Evolutionary conservation across 2,797 vertebrate species (phyloP), one percentile per base, ranked within the genome.

Genomic region (Falco peregrinus): DNA sequence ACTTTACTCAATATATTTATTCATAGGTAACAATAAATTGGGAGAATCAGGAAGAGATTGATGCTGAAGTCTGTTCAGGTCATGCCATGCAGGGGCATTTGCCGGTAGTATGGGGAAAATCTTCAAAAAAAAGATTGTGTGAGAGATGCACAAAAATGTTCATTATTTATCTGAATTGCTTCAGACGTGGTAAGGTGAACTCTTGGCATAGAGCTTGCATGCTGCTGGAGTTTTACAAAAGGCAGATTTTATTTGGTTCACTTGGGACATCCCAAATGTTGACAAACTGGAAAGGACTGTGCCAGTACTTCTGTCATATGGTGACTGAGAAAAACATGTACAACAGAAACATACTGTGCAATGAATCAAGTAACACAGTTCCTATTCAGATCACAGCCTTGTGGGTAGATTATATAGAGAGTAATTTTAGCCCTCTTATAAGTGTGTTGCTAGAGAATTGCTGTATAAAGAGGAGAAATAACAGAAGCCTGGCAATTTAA

Each of bases 391-490:
- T 91, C 87, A 92, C 76, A 75, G 47, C 89, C 86, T 86, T 91
- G 79, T 0, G 43, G 73, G 79, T 68, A 87, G 82, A 80, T 88
- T 91, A 74, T 88, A 85, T 68, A 75, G 9, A 39, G 63, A 74
- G 64, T 70, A 83, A 93, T 93, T 95, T 95, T 95, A 96, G 64
- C 69, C 61, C 39, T 87, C 79, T 94, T 81, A 81, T 82, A 95
- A 89, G 51, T 70, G 57, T 84, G 61, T 69, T 83, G 57, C 54
- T 93, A 68, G 65, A 68, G 61, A 96, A 86, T 92, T 85, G 56
- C 57, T 81, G 82, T 77, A 63, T 81, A 87, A 95, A 87, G 59
- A 90, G 35, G 31, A 95, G 70, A 87, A 88, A 71, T 73, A 96
- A 76, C 89, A 90, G 87, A 93, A 94, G 47, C 59, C 65, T 94